Evolutionary conservation across 53 echinoderm and acorn worm genomes (phyloP).

Genomic region (Hippasteria phrygiana): DNA sequence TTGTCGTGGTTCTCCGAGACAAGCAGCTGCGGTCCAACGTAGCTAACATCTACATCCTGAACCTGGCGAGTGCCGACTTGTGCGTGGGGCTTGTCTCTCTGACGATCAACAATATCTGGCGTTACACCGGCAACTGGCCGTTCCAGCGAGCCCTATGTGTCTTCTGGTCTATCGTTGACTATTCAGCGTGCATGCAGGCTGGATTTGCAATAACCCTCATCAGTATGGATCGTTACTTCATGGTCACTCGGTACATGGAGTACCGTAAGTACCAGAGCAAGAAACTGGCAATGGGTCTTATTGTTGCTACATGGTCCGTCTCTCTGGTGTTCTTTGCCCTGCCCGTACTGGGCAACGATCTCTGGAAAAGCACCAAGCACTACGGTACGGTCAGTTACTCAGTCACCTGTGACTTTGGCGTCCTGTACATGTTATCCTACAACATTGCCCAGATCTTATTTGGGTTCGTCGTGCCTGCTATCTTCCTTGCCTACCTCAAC

Average conservation of each 20-base stretch:
- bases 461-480: constrained; percentile 28
- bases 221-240: constrained; percentile 57
- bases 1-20: constrained; percentile 21
- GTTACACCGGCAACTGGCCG: constrained; percentile 61
- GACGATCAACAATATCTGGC: constrained; percentile 50
- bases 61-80: constrained; percentile 60
- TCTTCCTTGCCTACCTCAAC: constrained; percentile 42
- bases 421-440: constrained; percentile 50
- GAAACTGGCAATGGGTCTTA: neutral
- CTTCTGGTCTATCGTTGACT: constrained; percentile 47
- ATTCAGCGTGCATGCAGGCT: constrained; percentile 52
- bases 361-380: neutral
- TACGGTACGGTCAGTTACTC: neutral
- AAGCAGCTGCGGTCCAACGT: constrained; percentile 40
- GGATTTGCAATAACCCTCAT: constrained; percentile 54
- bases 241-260: constrained; percentile 35
- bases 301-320: constrained; percentile 21
- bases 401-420: constrained; percentile 47
- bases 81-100: constrained; percentile 53
- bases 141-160: constrained; percentile 19
- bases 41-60: constrained; percentile 54
- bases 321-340: constrained; percentile 19
- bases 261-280: constrained; percentile 52
- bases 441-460: constrained; percentile 26
- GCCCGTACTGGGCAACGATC: constrained; percentile 32